Conservation (phyloP, 2,113 vertebrate species). For the Pagrus major region DNA sequence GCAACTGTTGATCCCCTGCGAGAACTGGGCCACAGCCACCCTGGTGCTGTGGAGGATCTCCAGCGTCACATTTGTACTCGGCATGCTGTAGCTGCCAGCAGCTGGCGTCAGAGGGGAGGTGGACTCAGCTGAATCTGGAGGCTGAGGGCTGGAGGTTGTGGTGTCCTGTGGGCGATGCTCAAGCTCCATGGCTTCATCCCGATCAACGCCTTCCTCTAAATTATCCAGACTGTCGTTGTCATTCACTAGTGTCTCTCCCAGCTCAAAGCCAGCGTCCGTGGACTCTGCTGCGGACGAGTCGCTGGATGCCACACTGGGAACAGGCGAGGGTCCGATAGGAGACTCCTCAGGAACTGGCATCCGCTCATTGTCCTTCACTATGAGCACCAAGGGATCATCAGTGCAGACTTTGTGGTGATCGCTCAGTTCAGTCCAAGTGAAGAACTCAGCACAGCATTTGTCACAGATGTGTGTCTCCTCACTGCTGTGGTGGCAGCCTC, state of each 20-base stretch:
- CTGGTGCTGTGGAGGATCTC: constrained; percentile 97
- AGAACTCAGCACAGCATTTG: constrained; percentile 94
- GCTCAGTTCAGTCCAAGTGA: constrained; percentile 91
- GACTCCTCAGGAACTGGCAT: constrained; percentile 81
- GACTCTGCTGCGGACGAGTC: constrained; percentile 88
- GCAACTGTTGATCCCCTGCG: constrained; percentile 84
- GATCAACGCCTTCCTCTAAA: constrained; percentile 80
- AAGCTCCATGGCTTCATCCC: constrained; percentile 91
- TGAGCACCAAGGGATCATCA: constrained; percentile 90
- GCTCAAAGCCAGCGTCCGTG: constrained; percentile 80
- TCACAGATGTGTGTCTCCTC: constrained; percentile 92
- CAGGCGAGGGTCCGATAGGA: constrained; percentile 84
- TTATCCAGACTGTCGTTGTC: constrained; percentile 83
- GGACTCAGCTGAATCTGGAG: constrained; percentile 75
- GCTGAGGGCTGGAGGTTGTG: constrained; percentile 71
- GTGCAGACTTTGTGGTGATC: constrained; percentile 90
- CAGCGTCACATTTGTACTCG: constrained; percentile 96
- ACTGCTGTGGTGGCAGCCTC: constrained; percentile 83
- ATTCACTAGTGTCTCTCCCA: constrained; percentile 71
- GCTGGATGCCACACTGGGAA: constrained; percentile 85
- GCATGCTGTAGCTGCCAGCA: constrained; percentile 86
- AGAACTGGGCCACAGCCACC: constrained; percentile 97
- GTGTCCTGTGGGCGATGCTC: constrained; percentile 79
- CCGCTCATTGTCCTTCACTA: constrained; percentile 88
- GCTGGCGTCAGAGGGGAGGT: constrained; percentile 82